A percentile compares a stretch with the other conserved stretches of the same genome.
These are phyloP conservation scores for Aviceda subcristata DNA, from an alignment of 2,113 vertebrate species.

Conservation along the genomic window DNA sequence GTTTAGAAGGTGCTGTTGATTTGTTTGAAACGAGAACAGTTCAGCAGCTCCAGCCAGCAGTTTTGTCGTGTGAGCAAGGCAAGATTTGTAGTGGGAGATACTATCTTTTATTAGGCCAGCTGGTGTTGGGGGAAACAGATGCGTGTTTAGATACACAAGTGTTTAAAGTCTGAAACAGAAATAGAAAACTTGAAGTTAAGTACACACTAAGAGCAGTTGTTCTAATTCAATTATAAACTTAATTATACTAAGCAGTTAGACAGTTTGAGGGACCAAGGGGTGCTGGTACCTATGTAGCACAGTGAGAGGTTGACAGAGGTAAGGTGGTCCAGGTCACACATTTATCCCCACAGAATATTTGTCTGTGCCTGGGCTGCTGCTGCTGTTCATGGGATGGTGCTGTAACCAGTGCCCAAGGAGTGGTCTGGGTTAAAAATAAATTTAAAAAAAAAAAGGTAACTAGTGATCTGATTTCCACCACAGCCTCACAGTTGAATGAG, in stretches of 20 bases:
- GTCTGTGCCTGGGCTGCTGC: not conserved
- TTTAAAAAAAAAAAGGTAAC: fast-evolving
- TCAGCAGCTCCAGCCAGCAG: not conserved
- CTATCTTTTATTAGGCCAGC: slow-evolving; percentile 17
- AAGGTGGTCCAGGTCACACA: not conserved
- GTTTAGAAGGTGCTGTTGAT: not conserved
- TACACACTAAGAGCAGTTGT: not conserved
- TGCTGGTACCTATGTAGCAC: not conserved
- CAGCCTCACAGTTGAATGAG: not conserved
- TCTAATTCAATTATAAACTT: not conserved
- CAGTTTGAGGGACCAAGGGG: not conserved
- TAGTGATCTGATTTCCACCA: not conserved
- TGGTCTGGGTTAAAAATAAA: not conserved
- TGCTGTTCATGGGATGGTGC: not conserved
- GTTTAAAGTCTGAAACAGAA: not conserved
- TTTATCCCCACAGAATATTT: not conserved
- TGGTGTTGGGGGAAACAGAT: slow-evolving; percentile 31
- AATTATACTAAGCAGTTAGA: not conserved
- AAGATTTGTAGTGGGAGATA: not conserved
- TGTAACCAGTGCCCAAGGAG: not conserved
- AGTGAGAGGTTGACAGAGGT: not conserved
- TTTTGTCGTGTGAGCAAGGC: not conserved
- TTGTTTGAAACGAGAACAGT: not conserved
- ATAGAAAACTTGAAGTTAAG: not conserved
- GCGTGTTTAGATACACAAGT: not conserved